These are phyloP conservation scores for Neopelma chrysocephalum DNA, from an alignment of 2,797 vertebrate species.

Conservation along the genomic window DNA sequence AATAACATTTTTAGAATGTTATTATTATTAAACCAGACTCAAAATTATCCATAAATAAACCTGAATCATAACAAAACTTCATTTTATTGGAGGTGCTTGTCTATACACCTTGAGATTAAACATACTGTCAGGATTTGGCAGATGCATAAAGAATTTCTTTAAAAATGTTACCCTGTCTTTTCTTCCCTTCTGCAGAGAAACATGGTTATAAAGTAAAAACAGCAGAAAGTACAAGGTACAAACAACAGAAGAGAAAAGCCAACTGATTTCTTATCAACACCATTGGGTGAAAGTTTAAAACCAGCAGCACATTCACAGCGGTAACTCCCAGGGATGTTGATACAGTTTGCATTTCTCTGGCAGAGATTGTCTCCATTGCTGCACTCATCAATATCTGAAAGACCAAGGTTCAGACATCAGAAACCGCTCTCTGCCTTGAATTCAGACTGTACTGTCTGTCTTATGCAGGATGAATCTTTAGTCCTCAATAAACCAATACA, in stretches of 20 bases:
- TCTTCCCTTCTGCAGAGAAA: neutral
- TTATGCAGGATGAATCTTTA: neutral
- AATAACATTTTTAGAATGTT: conserved; percentile 55
- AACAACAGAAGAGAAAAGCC: neutral
- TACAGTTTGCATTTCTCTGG: conserved; percentile 85
- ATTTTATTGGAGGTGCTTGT: neutral
- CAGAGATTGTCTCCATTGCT: conserved; percentile 82
- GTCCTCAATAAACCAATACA: neutral
- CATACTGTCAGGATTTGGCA: neutral
- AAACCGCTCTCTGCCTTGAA: neutral
- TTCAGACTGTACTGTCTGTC: neutral
- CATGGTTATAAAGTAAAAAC: neutral
- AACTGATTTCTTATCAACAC: conserved; percentile 77
- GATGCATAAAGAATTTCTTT: neutral
- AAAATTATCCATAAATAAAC: conserved; percentile 36
- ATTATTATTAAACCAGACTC: conserved; percentile 49
- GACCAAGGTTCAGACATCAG: neutral
- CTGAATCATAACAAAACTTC: conserved; percentile 28
- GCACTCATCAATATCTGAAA: conserved; percentile 85
- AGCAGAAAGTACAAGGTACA: neutral
- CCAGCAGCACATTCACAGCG: conserved; percentile 84
- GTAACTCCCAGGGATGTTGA: conserved; percentile 86
- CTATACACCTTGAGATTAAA: neutral
- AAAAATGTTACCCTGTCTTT: neutral
- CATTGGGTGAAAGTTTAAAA: conserved; percentile 82